A percentile compares a stretch with the other conserved stretches of the same genome.
phyloP scores from a whole-genome alignment of 2,113 vertebrate species.

The Accipiter cooperii region DNA sequence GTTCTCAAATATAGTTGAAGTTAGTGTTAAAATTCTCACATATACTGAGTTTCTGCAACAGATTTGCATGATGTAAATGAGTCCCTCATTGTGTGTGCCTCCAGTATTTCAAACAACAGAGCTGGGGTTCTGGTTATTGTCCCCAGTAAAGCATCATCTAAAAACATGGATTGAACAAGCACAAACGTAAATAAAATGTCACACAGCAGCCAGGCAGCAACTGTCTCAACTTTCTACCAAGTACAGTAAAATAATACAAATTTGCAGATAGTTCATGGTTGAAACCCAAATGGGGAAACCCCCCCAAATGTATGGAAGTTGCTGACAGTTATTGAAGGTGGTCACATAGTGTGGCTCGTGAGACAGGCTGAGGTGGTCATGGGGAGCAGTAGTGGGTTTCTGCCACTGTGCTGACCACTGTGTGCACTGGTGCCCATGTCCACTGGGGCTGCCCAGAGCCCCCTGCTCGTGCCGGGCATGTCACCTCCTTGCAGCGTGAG shows the following conservation, averaged over 20 bases:
- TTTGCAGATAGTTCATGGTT: neutral
- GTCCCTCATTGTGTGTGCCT: neutral
- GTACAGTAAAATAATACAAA: neutral
- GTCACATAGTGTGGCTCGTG: neutral
- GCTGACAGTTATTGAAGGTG: neutral
- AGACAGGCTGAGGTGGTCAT: neutral
- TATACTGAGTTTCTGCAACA: neutral
- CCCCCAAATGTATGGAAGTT: fast-evolving
- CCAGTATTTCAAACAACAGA: neutral
- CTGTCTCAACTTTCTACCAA: neutral
- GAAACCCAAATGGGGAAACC: neutral
- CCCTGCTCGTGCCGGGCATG: fast-evolving
- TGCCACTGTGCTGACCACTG: neutral
- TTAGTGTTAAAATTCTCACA: neutral
- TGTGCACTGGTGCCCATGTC: neutral
- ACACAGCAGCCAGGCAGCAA: neutral
- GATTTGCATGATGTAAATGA: neutral
- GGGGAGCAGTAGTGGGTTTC: neutral
- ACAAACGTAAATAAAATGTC: neutral
- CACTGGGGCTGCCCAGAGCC: neutral
- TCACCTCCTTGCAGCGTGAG: neutral
- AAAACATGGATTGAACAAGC: neutral
- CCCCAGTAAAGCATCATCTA: neutral
- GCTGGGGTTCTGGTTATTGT: neutral
- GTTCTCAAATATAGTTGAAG: neutral